phyloP scores from a whole-genome alignment of 2,888 invertebrate genomes.

The Tipula helvola region DNA sequence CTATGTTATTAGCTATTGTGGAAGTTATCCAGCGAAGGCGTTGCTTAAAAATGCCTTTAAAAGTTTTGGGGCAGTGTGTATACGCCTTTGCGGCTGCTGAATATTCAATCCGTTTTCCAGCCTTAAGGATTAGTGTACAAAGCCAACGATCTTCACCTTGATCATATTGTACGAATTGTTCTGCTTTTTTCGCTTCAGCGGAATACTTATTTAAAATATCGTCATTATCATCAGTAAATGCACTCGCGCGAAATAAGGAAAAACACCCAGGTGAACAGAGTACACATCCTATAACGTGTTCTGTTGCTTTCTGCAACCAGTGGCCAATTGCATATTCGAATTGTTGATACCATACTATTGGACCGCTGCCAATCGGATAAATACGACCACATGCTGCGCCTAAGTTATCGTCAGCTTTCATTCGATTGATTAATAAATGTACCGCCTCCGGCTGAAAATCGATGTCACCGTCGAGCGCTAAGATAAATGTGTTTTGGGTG shows the following conservation, averaged over 20 bases:
- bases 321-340: slow-evolving; percentile 88
- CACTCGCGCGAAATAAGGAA: slow-evolving; percentile 76
- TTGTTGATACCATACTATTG: slow-evolving; percentile 76
- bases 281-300: slow-evolving; percentile 81
- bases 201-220: slow-evolving; percentile 83
- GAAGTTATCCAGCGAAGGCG: slow-evolving; percentile 92
- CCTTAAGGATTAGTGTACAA: slow-evolving; percentile 80
- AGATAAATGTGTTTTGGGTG: slow-evolving; percentile 73
- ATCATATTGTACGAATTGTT: slow-evolving; percentile 84
- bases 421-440: slow-evolving; percentile 64
- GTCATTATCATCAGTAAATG: slow-evolving; percentile 74
- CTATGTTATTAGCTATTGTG: slow-evolving; percentile 88
- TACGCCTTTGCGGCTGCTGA: slow-evolving; percentile 91
- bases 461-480: slow-evolving; percentile 80
- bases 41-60: slow-evolving; percentile 89
- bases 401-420: slow-evolving; percentile 68
- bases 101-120: slow-evolving; percentile 86
- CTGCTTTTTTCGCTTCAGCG: slow-evolving; percentile 58
- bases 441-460: slow-evolving; percentile 76
- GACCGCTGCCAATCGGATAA: slow-evolving; percentile 72
- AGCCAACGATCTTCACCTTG: slow-evolving; percentile 95
- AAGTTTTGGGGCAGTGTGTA: slow-evolving; percentile 86
- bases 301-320: slow-evolving; percentile 87
- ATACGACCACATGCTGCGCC: slow-evolving; percentile 85
- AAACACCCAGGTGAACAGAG: slow-evolving; percentile 89